Evolutionary conservation across 2,888 invertebrate species (phyloP).

Genomic region (Catocala sponsa): DNA sequence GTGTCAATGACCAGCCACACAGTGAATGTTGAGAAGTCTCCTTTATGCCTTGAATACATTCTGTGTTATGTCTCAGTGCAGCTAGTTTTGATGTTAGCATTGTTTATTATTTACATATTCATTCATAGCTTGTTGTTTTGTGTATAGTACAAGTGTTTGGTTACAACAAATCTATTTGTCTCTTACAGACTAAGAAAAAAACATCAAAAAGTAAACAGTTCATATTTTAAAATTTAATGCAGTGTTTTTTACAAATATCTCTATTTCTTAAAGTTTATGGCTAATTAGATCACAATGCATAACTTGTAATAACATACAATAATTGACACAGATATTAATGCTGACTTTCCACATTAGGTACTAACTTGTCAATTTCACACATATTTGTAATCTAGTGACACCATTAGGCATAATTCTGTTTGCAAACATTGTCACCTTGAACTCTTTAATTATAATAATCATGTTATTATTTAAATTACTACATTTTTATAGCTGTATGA

Average conservation of each 20-base stretch:
- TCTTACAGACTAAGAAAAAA: constrained; percentile 26
- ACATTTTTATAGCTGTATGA: too few relatives aligned
- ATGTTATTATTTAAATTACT: too few relatives aligned
- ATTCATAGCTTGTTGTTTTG: constrained; percentile 25
- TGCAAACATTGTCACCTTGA: constrained; percentile 2
- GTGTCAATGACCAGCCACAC: constrained; percentile 38
- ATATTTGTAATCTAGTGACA: background rate
- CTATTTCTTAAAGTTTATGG: too few relatives aligned
- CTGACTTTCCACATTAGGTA: background rate
- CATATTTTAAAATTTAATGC: background rate
- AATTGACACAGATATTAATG: background rate
- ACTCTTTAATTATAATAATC: constrained; percentile 10
- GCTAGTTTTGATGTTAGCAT: constrained; percentile 11
- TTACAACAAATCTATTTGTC: constrained; percentile 2
- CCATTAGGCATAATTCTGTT: background rate
- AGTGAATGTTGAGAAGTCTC: background rate
- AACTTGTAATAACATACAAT: too few relatives aligned
- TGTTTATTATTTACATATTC: constrained; percentile 42
- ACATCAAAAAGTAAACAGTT: background rate
- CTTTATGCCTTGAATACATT: background rate
- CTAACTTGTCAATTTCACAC: background rate
- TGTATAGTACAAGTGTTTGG: constrained; percentile 22
- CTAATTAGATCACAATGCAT: background rate
- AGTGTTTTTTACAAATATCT: too few relatives aligned
- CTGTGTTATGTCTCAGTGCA: constrained; percentile 1